Evolutionary conservation across 2,113 vertebrate genomes (phyloP), one percentile per base, ranked within the genome.

Genomic region (Argyrosomus japonicus): DNA sequence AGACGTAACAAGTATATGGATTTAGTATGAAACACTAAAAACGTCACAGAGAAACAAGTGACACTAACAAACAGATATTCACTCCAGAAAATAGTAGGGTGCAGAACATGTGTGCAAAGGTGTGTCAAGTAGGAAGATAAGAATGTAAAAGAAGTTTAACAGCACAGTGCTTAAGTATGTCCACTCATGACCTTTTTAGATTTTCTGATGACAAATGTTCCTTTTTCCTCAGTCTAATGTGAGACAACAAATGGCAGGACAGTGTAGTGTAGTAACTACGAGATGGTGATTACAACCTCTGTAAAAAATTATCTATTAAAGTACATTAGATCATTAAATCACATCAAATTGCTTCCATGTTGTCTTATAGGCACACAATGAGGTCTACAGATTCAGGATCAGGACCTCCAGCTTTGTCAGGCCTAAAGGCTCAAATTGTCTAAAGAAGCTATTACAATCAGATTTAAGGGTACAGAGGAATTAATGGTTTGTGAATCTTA

Each of bases 321-420:
- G 15, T 50, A 36, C 47, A 70, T 17, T 11, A 21, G 70, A 77
- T 88, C 0, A 21, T 75, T 7, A 53, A 71, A 45, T 89, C 75
- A 81, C 79, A 64, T 76, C 5, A 68, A 92, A 88, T 88, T 71
- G 83, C 68, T 90, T 78, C 85, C 85, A 86, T 72, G 64, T 68
- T 73, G 56, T 68, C 43, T 68, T 58, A 1, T 15, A 9, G 7
- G 36, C 7, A 40, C 7, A 40, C 36, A 47, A 50, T 47, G 40
- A 32, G 19, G 13, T 8, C 1, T 21, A 36, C 15, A 3, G 43
- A 75, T 0, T 75, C 15, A 72, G 62, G 54, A 81, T 27, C 43
- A 56, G 57, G 27, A 79, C 67, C 47, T 77, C 76, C 64, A 69
- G 50, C 36, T 18, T 68, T 0, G 3, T 70, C 23, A 8, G n/a